phyloP scores from a whole-genome alignment of 2,113 vertebrate genomes.

The Nerophis ophidion region DNA sequence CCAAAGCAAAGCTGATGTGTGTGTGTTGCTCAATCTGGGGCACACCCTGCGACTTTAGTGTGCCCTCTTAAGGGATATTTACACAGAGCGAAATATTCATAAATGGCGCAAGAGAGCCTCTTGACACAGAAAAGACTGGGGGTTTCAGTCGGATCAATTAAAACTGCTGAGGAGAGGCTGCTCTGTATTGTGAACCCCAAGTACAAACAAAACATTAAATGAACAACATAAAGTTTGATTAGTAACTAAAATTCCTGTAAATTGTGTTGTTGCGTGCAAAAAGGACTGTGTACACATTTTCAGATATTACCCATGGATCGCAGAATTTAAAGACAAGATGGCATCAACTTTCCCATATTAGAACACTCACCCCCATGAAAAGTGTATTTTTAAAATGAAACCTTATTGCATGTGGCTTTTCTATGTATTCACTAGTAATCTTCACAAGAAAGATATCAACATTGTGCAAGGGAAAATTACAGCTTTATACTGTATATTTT shows the following conservation, averaged over 20 bases:
- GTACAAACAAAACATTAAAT: not conserved
- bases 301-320: constrained; percentile 22
- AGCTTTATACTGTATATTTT: not conserved
- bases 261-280: constrained; percentile 5
- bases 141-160: constrained; percentile 16
- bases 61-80: constrained; percentile 33
- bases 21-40: constrained; percentile 33
- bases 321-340: constrained; percentile 14
- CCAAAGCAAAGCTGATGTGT: constrained; percentile 54
- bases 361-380: constrained; percentile 30
- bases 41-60: constrained; percentile 11
- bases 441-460: constrained; percentile 41
- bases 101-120: constrained; percentile 32
- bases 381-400: not conserved
- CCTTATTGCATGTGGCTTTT: constrained; percentile 39
- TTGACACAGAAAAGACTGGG: constrained; percentile 17
- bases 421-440: constrained; percentile 28
- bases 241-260: constrained; percentile 10
- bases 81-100: constrained; percentile 34
- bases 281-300: constrained; percentile 8
- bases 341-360: constrained; percentile 26
- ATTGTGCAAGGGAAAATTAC: constrained; percentile 22
- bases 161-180: constrained; percentile 6
- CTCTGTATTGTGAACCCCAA: not conserved
- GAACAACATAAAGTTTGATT: constrained; percentile 6